These are phyloP conservation scores for Athene noctua DNA, from an alignment of 2,113 vertebrate species.

Conservation along the genomic window DNA sequence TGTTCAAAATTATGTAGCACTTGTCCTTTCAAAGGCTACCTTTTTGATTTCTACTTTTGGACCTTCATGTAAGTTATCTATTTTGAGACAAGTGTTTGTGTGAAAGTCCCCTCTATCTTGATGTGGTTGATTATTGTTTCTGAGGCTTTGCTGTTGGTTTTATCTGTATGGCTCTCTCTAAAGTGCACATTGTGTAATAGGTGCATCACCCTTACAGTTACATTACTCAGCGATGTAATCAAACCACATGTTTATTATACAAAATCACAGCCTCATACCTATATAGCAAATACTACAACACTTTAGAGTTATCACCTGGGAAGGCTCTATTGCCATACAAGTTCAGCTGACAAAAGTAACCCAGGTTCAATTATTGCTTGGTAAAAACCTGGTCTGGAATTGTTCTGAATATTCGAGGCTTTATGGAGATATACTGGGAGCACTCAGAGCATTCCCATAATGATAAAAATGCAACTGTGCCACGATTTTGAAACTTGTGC, in stretches of 20 bases:
- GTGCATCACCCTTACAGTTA: background rate
- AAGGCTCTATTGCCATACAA: background rate
- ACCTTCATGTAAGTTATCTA: background rate
- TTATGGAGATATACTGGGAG: background rate
- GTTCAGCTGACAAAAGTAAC: background rate
- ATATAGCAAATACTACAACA: background rate
- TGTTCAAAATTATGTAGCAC: background rate
- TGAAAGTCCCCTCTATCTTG: background rate
- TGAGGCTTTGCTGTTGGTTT: background rate
- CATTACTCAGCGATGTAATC: background rate
- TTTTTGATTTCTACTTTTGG: background rate
- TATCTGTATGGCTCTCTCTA: background rate
- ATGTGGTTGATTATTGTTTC: background rate
- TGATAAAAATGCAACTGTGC: background rate
- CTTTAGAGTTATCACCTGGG: background rate
- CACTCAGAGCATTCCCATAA: background rate
- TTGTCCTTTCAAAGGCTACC: background rate
- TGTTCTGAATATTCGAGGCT: background rate
- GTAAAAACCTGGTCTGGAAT: background rate
- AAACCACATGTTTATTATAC: background rate
- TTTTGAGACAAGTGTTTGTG: background rate
- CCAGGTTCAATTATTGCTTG: background rate
- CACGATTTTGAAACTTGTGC: background rate
- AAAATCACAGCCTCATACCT: background rate
- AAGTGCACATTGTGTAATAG: background rate